Percentiles rank a stretch among this genome's conserved stretches.
phyloP scores from a whole-genome alignment of 2,888 invertebrate genomes.

The Cheilosia variabilis region DNA sequence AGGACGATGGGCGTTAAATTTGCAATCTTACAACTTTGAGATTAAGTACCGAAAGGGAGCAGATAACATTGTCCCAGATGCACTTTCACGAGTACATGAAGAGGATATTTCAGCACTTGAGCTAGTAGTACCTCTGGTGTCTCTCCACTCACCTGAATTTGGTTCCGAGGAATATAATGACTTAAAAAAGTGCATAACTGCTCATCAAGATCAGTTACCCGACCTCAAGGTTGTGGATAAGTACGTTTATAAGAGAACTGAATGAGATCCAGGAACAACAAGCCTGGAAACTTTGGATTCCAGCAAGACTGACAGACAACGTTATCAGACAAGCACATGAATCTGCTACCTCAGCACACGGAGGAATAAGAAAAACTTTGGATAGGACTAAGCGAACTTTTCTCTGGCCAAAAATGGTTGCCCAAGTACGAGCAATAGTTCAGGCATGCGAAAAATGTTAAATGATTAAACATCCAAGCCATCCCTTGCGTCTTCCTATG shows the following conservation, averaged over 20 bases:
- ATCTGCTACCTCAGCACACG: background rate
- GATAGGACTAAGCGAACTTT: background rate
- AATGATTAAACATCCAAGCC: constrained; percentile 33
- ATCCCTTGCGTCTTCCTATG: constrained; percentile 37
- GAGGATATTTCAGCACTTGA: too few species aligned
- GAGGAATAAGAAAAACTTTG: background rate
- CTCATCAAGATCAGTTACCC: constrained; percentile 23
- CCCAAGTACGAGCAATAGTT: too few species aligned
- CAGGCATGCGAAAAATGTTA: constrained; percentile 22
- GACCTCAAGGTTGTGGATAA: constrained; percentile 59
- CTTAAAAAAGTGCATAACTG: too few species aligned
- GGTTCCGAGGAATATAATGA: too few species aligned
- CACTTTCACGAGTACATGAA: too few species aligned
- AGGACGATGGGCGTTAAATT: too few species aligned
- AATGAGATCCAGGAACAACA: constrained; percentile 38
- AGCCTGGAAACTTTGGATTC: constrained; percentile 74
- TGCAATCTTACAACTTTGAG: too few species aligned
- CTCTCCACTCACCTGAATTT: too few species aligned
- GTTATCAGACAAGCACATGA: background rate
- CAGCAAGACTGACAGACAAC: background rate
- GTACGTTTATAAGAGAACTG: constrained; percentile 41
- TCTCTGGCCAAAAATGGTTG: background rate
- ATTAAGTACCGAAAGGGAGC: too few species aligned
- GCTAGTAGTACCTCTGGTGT: too few species aligned
- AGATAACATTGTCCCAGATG: too few species aligned